Conservation (phyloP, 1,140 invertebrate species). For the Latrodectus geometricus region DNA sequence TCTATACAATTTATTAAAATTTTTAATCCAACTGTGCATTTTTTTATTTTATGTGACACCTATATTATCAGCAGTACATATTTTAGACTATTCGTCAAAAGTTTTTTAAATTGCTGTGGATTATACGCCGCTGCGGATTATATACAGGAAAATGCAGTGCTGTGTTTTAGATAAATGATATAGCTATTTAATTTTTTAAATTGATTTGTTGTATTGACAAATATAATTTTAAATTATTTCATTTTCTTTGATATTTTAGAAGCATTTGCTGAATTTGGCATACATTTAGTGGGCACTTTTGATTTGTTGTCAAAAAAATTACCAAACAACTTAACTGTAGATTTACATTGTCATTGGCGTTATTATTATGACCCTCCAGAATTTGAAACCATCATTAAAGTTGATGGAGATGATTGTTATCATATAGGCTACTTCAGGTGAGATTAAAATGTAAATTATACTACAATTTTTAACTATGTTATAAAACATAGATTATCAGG, state of each 20-base stretch:
- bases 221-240: not conserved
- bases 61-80: no score
- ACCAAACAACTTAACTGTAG: conserved; percentile 71
- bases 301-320: conserved; percentile 82
- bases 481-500: no score
- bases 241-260: conserved; percentile 69
- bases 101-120: no score
- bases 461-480: no score
- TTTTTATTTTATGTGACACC: no score
- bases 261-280: conserved; percentile 75
- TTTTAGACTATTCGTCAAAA: no score
- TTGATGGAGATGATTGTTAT: conserved; percentile 77
- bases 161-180: no score
- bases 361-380: conserved; percentile 95
- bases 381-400: conserved; percentile 75
- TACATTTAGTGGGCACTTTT: conserved; percentile 86
- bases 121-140: no score
- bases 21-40: no score
- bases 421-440: conserved; percentile 89
- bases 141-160: no score
- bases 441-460: no score
- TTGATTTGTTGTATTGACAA: not conserved
- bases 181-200: not conserved
- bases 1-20: no score
- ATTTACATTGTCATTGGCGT: conserved; percentile 82